These are phyloP conservation scores for Agapostemon virescens DNA, from an alignment of 2,888 invertebrate genomes.

Conservation along the genomic window DNA sequence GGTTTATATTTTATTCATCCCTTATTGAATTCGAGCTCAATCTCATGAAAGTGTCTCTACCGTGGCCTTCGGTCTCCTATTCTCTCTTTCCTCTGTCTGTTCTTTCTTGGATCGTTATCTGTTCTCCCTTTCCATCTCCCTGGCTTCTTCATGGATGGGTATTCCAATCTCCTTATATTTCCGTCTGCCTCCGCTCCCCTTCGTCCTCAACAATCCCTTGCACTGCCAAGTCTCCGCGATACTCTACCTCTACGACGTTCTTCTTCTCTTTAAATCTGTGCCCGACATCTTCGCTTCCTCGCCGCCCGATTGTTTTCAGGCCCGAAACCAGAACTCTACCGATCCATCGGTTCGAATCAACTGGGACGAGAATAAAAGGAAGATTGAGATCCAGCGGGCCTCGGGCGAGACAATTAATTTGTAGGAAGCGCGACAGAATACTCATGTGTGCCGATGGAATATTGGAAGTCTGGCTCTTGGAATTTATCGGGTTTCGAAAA, in stretches of 20 bases:
- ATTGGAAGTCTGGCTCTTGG: background rate
- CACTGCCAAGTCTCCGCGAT: constrained; percentile 46
- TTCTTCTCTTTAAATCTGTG: constrained; percentile 58
- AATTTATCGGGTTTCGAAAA: background rate
- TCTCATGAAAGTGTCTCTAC: constrained; percentile 79
- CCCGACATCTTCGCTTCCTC: constrained; percentile 52
- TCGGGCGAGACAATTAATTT: constrained; percentile 24
- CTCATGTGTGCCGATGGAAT: background rate
- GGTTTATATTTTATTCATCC: constrained; percentile 80
- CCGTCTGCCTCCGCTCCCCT: constrained; percentile 19
- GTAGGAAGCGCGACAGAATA: background rate
- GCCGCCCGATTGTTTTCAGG: constrained; percentile 30
- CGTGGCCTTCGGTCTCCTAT: constrained; percentile 58
- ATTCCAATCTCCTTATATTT: constrained; percentile 74
- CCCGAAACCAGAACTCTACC: background rate
- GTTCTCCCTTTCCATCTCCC: constrained; percentile 53
- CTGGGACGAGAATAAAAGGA: background rate
- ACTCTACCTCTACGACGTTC: constrained; percentile 42
- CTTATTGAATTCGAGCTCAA: constrained; percentile 80
- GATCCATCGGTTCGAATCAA: constrained; percentile 20
- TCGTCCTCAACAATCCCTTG: constrained; percentile 15
- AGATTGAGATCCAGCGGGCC: constrained; percentile 8
- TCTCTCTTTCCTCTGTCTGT: constrained; percentile 58
- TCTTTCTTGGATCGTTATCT: constrained; percentile 56
- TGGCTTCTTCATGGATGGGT: constrained; percentile 63